Percentiles rank a stretch among this genome's conserved stretches.
Conservation (phyloP, 2,797 vertebrate genomes). For the Ctenosaura bakeri region DNA sequence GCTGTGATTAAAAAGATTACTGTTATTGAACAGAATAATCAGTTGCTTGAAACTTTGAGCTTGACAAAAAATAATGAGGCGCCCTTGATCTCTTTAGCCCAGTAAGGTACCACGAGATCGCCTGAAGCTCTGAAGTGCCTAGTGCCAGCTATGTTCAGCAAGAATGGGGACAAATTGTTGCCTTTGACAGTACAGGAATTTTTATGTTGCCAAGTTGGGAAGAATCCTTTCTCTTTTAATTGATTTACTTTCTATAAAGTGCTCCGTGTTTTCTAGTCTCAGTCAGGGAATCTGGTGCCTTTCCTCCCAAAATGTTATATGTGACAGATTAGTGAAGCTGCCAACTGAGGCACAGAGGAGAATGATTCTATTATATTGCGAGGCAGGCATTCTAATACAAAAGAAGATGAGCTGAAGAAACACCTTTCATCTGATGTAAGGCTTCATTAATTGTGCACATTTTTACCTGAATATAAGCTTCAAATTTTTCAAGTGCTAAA, state of each 20-base stretch:
- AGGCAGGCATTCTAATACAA: slow-evolving; percentile 15
- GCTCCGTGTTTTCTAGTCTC: slow-evolving; percentile 50
- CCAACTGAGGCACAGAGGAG: background rate
- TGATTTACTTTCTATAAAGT: slow-evolving; percentile 51
- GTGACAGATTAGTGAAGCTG: slow-evolving; percentile 58
- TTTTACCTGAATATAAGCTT: slow-evolving; percentile 26
- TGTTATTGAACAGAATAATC: slow-evolving; percentile 62
- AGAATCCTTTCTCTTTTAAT: slow-evolving; percentile 49
- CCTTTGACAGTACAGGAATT: slow-evolving; percentile 46
- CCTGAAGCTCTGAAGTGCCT: slow-evolving; percentile 56
- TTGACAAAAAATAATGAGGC: slow-evolving; percentile 70
- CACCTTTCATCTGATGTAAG: slow-evolving; percentile 38
- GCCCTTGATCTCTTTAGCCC: slow-evolving; percentile 63
- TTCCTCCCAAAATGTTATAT: slow-evolving; percentile 23
- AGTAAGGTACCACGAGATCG: slow-evolving; percentile 35
- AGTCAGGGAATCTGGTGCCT: slow-evolving; percentile 34
- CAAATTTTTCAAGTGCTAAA: slow-evolving; percentile 21
- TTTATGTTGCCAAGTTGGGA: slow-evolving; percentile 48
- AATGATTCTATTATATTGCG: slow-evolving; percentile 20
- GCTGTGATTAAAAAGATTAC: slow-evolving; percentile 73
- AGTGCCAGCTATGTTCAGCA: slow-evolving; percentile 50
- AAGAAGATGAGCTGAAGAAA: background rate
- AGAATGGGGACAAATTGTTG: slow-evolving; percentile 40
- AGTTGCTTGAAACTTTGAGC: slow-evolving; percentile 61
- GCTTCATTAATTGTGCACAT: slow-evolving; percentile 43